A percentile compares a stretch with the other conserved stretches of the same genome.
phyloP scores from a whole-genome alignment of 2,113 vertebrate genomes.

The Xenopus tropicalis region DNA sequence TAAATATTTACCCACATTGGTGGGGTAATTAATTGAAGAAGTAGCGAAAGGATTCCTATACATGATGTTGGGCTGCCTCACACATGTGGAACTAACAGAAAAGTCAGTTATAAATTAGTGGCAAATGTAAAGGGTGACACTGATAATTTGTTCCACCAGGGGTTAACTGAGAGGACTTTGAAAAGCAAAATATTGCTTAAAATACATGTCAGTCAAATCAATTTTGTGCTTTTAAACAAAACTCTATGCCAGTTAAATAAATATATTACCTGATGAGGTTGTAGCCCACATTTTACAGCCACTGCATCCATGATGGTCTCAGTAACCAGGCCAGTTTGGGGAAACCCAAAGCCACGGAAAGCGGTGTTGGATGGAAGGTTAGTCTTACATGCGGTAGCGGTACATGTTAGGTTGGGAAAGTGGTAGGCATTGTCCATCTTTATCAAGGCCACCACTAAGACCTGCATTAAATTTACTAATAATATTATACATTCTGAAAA shows the following conservation, averaged over 20 bases:
- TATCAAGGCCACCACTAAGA: conserved; percentile 61
- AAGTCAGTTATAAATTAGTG: too few relatives aligned
- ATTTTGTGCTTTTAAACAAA: too few relatives aligned
- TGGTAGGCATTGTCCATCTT: conserved; percentile 73
- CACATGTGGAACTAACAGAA: too few relatives aligned
- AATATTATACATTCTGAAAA: background rate
- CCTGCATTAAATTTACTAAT: background rate
- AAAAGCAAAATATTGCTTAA: too few relatives aligned
- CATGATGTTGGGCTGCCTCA: too few relatives aligned
- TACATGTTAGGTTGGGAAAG: conserved; percentile 72
- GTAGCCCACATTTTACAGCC: conserved; percentile 60
- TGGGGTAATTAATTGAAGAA: too few relatives aligned
- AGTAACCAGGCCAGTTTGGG: conserved; percentile 62
- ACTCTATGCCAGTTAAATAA: too few relatives aligned
- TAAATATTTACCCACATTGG: conserved; percentile 17
- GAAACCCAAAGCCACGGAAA: conserved; percentile 79
- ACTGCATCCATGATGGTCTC: conserved; percentile 77
- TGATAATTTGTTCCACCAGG: too few relatives aligned
- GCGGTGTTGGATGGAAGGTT: conserved; percentile 83
- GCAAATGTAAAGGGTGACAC: too few relatives aligned
- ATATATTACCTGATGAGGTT: conserved; percentile 31
- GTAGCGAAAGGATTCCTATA: too few relatives aligned
- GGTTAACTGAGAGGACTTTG: too few relatives aligned
- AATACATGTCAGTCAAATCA: too few relatives aligned
- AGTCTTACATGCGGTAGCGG: conserved; percentile 66